A percentile compares a stretch with the other conserved stretches of the same genome.
Conservation (phyloP, 2,797 vertebrate genomes). For the Falco rusticolus region DNA sequence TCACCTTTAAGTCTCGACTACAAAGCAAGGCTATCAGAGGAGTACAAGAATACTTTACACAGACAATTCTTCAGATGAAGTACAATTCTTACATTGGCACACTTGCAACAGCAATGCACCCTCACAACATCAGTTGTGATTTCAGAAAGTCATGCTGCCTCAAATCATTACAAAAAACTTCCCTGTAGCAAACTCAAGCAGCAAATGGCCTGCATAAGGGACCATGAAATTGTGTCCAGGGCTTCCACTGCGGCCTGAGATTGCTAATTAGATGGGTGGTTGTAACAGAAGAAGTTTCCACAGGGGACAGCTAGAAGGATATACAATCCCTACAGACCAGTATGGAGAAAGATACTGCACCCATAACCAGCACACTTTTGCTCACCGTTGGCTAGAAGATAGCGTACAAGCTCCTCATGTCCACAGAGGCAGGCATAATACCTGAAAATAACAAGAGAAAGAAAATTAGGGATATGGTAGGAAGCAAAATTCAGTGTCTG, state of each 20-base stretch:
- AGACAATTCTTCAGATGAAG: background rate
- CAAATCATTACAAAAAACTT: background rate
- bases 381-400: conserved; percentile 94
- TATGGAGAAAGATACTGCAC: background rate
- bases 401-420: conserved; percentile 94
- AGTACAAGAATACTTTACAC: background rate
- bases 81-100: background rate
- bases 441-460: conserved; percentile 69
- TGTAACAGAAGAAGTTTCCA: background rate
- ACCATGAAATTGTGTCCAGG: background rate
- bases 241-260: background rate
- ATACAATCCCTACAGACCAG: background rate
- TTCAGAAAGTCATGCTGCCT: background rate
- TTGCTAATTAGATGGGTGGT: background rate
- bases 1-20: background rate
- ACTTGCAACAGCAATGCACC: background rate
- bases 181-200: background rate
- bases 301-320: background rate
- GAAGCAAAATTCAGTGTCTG: background rate
- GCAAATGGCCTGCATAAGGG: background rate
- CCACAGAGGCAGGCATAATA: conserved; percentile 98
- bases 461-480: background rate
- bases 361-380: background rate
- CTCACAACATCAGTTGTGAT: background rate
- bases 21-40: background rate